Base-by-base conservation (phyloP, 2,888 invertebrate genomes). In the Dugesia japonica region DNA sequence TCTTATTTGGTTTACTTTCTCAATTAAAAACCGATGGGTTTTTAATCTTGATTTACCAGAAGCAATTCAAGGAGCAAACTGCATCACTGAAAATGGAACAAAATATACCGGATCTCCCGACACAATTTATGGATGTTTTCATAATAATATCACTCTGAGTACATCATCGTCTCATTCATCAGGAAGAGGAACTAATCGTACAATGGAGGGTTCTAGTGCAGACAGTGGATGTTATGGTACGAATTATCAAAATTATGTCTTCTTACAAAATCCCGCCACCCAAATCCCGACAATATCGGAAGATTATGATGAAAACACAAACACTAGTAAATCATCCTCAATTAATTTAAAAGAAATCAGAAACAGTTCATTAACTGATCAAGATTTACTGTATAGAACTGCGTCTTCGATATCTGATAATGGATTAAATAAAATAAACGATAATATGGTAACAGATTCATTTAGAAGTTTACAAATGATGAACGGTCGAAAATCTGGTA, bases 191-290 rank as follows among this genome's bases (percentile, higher is more conserved):
- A 56, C n/a, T 1, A n/a, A 7, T 56, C 56, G 56, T 4, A n/a
- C 56, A n/a, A 56, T 56, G 4, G 56, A 56, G 23, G 56, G 56
- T 13, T 56, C 56, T 4, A 56, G 56, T 56, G 56, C 7, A 4
- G 56, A 56, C 1, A 56, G n/a, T 56, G 56, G n/a, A 13, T 56
- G 56, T 23, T 56, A 20, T 56, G 56, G 56, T 9, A 56, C n/a
- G n/a, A 56, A 56, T 23, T 56, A 20, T 56, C 56, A 56, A 56
- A 56, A 56, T n/a, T 56, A 56, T 56, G 56, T 56, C 56, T 56
- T 13, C 23, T 56, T 23, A 56, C 20, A n/a, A 56, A 56, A 56
- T 56, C n/a, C 56, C 4, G n/a, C 56, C 4, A n/a, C 56, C 17
- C 56, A 13, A 56, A 56, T 56, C 17, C 56, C 56, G 23, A 56